A percentile compares a stretch with the other conserved stretches of the same genome.
Conservation (phyloP, 2,797 vertebrate species). For the Tarsius wallacei region DNA sequence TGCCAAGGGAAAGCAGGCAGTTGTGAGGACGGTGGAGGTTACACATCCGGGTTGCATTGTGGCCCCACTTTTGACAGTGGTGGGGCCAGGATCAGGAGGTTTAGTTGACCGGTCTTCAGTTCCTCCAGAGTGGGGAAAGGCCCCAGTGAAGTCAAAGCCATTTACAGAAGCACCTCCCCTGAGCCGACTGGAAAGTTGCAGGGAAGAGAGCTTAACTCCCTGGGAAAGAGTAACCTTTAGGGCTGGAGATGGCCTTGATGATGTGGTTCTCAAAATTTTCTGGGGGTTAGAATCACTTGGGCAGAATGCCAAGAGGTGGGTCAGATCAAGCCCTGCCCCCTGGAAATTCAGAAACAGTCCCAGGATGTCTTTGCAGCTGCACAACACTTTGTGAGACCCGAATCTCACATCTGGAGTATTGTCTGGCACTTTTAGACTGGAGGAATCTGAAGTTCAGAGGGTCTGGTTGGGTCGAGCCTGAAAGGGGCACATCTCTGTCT, state of each 20-base stretch:
- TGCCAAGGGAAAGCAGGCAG: rapidly evolving
- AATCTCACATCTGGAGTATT: rapidly evolving
- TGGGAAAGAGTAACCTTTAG: too few relatives aligned
- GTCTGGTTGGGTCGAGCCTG: too few relatives aligned
- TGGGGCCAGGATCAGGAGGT: background rate
- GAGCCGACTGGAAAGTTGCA: rapidly evolving
- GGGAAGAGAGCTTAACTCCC: background rate
- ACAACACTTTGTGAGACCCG: background rate
- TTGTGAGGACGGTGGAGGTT: rapidly evolving
- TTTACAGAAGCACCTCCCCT: rapidly evolving
- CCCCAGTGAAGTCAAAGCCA: rapidly evolving
- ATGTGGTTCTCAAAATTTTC: background rate
- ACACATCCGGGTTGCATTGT: background rate
- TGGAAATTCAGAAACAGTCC: rapidly evolving
- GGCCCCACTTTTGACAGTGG: background rate
- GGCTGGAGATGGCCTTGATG: background rate
- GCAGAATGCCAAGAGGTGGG: rapidly evolving
- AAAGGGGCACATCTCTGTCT: background rate
- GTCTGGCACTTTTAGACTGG: rapidly evolving
- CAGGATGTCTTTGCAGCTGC: background rate
- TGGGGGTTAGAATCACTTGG: background rate
- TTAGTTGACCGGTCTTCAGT: too few relatives aligned
- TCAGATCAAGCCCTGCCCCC: too few relatives aligned
- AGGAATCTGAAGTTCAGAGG: background rate
- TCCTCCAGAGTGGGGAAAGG: background rate